Evolutionary conservation across 2,888 invertebrate genomes (phyloP), one percentile per base, ranked within the genome.

Genomic region (Orchesellides sinensis): DNA sequence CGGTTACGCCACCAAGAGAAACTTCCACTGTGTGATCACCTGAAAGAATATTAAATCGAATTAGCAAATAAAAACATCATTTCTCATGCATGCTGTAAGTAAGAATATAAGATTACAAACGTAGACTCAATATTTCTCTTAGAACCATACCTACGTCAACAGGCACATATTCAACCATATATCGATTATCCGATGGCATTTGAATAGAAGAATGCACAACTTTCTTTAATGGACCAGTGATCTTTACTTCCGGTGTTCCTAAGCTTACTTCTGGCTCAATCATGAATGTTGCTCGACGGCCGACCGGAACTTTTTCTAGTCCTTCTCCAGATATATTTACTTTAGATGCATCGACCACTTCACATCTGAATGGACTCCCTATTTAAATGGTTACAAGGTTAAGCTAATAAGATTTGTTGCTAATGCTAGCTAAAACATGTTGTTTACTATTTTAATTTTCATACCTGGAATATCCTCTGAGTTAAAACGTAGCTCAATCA

Each of bases 401-500:
- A 88, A 32, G 27, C n/a, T 74, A 78, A 86, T 49, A 75, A 70
- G 66, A 61, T 23, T 56, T n/a, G 27, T 47, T 27, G 14, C 17
- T 74, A n/a, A n/a, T n/a, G 2, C 29, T 25, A 69, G 19, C 69
- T 17, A 4, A n/a, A 49, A 17, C 12, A 49, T 49, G 17, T 2
- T 17, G 1, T 73, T 40, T 8, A 29, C 6, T 52, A 35, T 45
- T 52, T 21, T 49, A 32, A 56, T 78, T 27, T 10, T 8, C 2
- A 19, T 91, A 91, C 96, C 98, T 78, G 97, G 98, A 17, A 99
- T 98, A 90, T 97, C 96, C 89, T 97, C 96, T 0, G 96, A 96
- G 89, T 99, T 99, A 91, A 99, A 99, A 77, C 97, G 93, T 73
- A 99, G 92, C 90, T 98, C 98, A 12, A 99, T 97, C 0, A 96